A percentile compares a stretch with the other conserved stretches of the same genome.
These are phyloP conservation scores for Melanaphis sacchari DNA, from an alignment of 1,140 invertebrate genomes.

Conservation along the genomic window DNA sequence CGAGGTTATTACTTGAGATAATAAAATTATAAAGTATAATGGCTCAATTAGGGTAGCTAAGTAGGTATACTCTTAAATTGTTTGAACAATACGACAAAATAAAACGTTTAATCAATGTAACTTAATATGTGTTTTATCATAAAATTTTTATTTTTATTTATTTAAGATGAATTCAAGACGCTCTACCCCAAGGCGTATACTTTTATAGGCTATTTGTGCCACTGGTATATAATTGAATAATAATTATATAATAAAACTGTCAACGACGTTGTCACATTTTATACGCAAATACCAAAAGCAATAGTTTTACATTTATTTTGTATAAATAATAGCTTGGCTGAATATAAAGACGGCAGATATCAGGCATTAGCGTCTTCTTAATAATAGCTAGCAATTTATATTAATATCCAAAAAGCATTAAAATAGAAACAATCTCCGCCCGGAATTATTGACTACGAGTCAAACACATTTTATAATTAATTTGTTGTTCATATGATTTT, in stretches of 20 bases:
- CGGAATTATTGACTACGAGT: not conserved
- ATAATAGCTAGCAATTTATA: not conserved
- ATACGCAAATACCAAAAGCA: not conserved
- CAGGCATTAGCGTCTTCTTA: not conserved
- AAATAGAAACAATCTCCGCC: not conserved
- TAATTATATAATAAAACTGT: slow-evolving; percentile 7
- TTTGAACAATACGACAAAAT: not conserved
- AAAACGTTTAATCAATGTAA: not conserved
- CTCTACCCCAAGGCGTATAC: too few species aligned
- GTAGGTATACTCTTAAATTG: not conserved
- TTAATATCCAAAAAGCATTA: not conserved
- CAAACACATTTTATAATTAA: not conserved
- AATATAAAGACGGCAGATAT: not conserved
- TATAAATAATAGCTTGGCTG: slow-evolving; percentile 1
- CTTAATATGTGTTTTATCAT: not conserved
- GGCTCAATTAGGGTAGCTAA: not conserved
- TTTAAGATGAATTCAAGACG: not conserved
- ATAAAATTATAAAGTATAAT: too few species aligned
- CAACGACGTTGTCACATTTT: not conserved
- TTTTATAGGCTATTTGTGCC: not conserved
- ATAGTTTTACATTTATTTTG: slow-evolving; percentile 11
- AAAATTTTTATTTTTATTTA: not conserved
- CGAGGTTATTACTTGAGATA: not conserved
- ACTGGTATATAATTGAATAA: not conserved
- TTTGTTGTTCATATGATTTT: not conserved